A percentile compares a stretch with the other conserved stretches of the same genome.
Evolutionary conservation across 2,113 vertebrate genomes (phyloP).

Genomic region (Willisornis vidua): DNA sequence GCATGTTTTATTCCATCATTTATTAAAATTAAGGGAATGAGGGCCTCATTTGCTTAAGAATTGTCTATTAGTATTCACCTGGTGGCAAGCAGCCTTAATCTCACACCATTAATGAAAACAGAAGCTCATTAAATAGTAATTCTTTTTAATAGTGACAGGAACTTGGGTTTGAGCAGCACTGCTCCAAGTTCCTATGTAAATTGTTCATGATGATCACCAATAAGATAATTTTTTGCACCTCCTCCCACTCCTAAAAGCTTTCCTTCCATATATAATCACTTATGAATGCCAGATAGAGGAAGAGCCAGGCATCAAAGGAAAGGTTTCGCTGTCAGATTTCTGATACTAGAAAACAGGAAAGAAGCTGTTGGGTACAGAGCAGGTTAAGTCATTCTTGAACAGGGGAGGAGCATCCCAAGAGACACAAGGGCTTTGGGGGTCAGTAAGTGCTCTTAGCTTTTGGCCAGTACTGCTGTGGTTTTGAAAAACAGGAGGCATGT

Average conservation of each 20-base stretch:
- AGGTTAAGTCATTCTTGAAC: not conserved
- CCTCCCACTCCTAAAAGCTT: not conserved
- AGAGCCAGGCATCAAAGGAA: not conserved
- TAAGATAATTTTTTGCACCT: not conserved
- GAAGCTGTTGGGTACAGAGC: not conserved
- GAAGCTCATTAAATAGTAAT: conserved; percentile 63
- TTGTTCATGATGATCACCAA: conserved; percentile 8
- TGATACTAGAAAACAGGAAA: not conserved
- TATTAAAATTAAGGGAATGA: conserved; percentile 56
- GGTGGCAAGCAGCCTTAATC: conserved; percentile 57
- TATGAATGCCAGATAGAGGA: not conserved
- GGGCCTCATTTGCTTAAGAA: conserved; percentile 56
- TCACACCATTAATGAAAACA: conserved; percentile 57
- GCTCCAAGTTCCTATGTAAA: not conserved
- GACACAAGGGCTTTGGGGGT: not conserved
- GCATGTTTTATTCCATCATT: conserved; percentile 28
- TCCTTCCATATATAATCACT: not conserved
- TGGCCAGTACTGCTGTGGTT: not conserved
- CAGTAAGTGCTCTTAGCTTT: not conserved
- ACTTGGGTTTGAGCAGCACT: not conserved
- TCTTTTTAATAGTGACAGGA: conserved; percentile 39
- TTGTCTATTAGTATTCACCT: conserved; percentile 62
- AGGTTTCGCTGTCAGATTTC: not conserved
- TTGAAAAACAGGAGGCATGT: not conserved
- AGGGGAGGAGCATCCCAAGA: not conserved